Evolutionary conservation across 1,140 invertebrate species (phyloP).

Genomic region (Liolophura sinensis): DNA sequence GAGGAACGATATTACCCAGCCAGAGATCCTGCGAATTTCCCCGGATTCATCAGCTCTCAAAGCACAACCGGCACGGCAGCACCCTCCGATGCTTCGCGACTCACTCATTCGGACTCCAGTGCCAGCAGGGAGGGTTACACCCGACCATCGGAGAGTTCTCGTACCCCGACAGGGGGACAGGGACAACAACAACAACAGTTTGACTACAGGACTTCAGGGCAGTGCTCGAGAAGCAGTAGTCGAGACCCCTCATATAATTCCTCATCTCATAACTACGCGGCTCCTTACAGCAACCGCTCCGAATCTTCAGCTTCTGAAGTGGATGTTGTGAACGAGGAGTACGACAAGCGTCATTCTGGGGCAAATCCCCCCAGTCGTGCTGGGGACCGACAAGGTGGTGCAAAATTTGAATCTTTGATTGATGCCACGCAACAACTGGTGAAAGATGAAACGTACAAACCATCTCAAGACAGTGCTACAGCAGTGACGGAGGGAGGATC

Average conservation of each 20-base stretch:
- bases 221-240: slow-evolving; percentile 46
- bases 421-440: slow-evolving; percentile 17
- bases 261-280: slow-evolving; percentile 26
- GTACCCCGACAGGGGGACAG: slow-evolving; percentile 4
- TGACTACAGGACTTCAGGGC: slow-evolving; percentile 35
- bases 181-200: slow-evolving; percentile 16
- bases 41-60: slow-evolving; percentile 32
- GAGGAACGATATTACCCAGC: slow-evolving; percentile 39
- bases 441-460: slow-evolving; percentile 28
- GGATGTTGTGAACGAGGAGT: slow-evolving; percentile 47
- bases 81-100: slow-evolving; percentile 7
- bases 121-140: slow-evolving; percentile 9
- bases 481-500: slow-evolving; percentile 12
- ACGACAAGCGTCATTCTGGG: slow-evolving; percentile 28
- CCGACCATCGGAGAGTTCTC: slow-evolving; percentile 8
- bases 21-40: slow-evolving; percentile 31
- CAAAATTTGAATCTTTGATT: slow-evolving; percentile 25
- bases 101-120: slow-evolving; percentile 16
- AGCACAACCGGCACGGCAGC: slow-evolving; percentile 18
- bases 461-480: slow-evolving; percentile 4
- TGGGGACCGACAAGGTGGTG: slow-evolving; percentile 3
- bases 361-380: not conserved
- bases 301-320: slow-evolving; percentile 53
- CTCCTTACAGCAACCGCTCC: slow-evolving; percentile 47
- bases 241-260: slow-evolving; percentile 32